Evolutionary conservation across 2,113 vertebrate genomes (phyloP).

Genomic region (Bettongia penicillata): DNA sequence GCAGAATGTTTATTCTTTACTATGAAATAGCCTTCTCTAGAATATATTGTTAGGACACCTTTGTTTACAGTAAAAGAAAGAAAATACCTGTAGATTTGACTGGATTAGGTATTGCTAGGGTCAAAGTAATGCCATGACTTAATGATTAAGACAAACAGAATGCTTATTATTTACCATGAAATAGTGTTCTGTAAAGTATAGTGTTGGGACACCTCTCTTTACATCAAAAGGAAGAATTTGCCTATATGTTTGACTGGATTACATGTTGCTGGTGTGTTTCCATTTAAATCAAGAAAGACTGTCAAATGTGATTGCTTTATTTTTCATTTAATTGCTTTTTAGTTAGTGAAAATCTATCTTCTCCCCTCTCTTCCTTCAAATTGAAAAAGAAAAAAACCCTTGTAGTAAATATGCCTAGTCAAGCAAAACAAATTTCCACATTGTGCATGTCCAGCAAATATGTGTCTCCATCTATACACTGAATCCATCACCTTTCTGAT

Average conservation of each 20-base stretch:
- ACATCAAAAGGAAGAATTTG: not conserved
- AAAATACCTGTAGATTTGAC: not conserved
- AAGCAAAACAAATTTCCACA: not conserved
- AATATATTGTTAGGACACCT: not conserved
- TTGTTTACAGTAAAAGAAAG: not conserved
- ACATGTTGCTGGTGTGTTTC: not conserved
- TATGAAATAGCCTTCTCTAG: not conserved
- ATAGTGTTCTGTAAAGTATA: not conserved
- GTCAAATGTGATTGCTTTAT: not conserved
- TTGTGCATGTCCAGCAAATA: not conserved
- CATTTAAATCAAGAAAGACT: not conserved
- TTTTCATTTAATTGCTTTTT: not conserved
- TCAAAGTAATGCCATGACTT: not conserved
- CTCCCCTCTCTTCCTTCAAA: not conserved
- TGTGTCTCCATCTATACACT: not conserved
- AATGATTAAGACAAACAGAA: not conserved
- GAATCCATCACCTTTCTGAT: not conserved
- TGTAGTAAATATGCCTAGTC: not conserved
- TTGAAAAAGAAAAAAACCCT: not conserved
- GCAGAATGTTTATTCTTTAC: not conserved
- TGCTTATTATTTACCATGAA: not conserved
- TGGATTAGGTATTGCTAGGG: not conserved
- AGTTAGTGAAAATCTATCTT: not conserved
- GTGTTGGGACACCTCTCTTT: not conserved
- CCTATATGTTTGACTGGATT: not conserved